phyloP scores from a whole-genome alignment of 2,888 invertebrate genomes.

The Meghimatium bilineatum region DNA sequence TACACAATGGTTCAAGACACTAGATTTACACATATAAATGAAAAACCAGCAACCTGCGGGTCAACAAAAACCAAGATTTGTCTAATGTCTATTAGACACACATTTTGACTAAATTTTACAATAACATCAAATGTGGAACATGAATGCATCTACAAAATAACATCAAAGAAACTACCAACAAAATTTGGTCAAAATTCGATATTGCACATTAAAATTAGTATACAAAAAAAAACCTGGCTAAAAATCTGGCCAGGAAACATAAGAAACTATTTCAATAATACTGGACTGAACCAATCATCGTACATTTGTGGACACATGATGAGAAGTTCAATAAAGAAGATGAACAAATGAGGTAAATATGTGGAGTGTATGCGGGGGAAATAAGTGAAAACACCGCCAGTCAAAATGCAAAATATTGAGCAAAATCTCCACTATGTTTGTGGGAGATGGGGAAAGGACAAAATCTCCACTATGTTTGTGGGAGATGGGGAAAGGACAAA shows the following conservation, averaged over 20 bases:
- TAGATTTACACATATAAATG: too few species aligned
- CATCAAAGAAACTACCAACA: not conserved
- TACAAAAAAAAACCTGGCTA: not conserved
- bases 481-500: too few species aligned
- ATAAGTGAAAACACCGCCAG: not conserved
- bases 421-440: not conserved
- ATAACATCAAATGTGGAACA: not conserved
- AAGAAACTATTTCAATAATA: not conserved
- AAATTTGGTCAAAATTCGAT: not conserved
- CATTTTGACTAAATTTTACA: not conserved
- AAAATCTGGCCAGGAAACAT: not conserved
- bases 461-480: not conserved
- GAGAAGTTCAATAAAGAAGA: not conserved
- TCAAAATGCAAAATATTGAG: constrained; percentile 30
- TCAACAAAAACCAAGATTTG: too few species aligned
- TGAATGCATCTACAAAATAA: not conserved
- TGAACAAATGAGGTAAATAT: not conserved
- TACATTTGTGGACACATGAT: not conserved
- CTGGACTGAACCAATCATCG: not conserved
- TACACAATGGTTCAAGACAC: too few species aligned
- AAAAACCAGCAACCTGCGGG: too few species aligned
- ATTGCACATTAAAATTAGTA: constrained; percentile 4
- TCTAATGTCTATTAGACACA: too few species aligned
- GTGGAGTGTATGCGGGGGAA: not conserved
- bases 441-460: not conserved